Evolutionary conservation across 2,113 vertebrate genomes (phyloP).

Genomic region (cat (Felis catus)): DNA sequence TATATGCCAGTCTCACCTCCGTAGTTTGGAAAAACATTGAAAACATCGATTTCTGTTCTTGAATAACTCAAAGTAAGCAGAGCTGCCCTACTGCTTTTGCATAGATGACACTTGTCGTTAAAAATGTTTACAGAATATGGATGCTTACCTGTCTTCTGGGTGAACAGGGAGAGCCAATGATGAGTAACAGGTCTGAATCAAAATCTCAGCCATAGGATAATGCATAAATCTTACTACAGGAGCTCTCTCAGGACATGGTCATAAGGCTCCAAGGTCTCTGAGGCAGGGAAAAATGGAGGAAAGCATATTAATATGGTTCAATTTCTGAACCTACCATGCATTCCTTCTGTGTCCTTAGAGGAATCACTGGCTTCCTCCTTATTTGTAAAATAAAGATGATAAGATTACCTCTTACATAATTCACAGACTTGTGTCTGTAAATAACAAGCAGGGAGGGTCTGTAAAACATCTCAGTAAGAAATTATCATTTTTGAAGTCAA

Average conservation of each 20-base stretch:
- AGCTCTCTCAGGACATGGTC: fast-evolving
- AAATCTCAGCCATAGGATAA: not conserved
- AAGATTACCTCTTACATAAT: not conserved
- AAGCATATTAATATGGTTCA: not conserved
- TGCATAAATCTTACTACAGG: too few species aligned
- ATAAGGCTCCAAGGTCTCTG: not conserved
- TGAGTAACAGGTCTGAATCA: not conserved
- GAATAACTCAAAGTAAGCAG: not conserved
- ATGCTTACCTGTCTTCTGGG: not conserved
- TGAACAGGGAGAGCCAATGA: not conserved
- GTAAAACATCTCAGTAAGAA: not conserved
- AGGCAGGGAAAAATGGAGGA: not conserved
- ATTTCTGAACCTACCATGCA: fast-evolving
- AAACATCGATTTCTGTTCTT: not conserved
- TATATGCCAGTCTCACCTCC: not conserved
- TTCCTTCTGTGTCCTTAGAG: not conserved
- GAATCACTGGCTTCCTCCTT: not conserved
- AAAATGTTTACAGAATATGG: not conserved
- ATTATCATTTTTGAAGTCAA: not conserved
- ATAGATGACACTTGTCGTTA: not conserved
- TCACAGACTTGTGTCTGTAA: not conserved
- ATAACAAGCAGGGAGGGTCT: not conserved
- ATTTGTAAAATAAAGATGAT: not conserved
- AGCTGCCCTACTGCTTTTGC: not conserved
- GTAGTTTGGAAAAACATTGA: not conserved